Base-by-base conservation (phyloP, 1,140 invertebrate genomes). In the Drosophila mayri region DNA sequence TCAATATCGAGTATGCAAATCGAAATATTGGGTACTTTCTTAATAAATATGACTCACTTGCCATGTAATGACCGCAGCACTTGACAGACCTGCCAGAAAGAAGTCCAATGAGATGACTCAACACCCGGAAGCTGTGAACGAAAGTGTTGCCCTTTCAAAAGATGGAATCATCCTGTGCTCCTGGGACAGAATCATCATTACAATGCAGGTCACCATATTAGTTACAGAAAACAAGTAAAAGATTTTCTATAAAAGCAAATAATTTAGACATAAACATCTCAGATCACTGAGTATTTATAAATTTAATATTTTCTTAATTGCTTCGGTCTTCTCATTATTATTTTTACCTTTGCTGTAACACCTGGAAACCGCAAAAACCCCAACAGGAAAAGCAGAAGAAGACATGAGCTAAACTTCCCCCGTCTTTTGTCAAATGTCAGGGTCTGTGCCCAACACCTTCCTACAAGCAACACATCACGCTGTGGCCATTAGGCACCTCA, bases 391-490 rank as follows among this genome's bases (percentile, higher is more conserved):
- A n/a, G 12, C 37, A 20, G 60, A 66, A 54, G 38, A 37, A 16
- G 28, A 66, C 46, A 46, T 43, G 62, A 28, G 35, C 37, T 30
- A 28, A 30, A 30, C 7, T 37, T 68, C 20, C 37, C 43, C 52
- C 30, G 43, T 61, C 25, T 35, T 47, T 49, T 54, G 73, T 77
- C 73, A 77, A 76, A 77, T 68, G 74, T 77, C 74, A 74, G 65
- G 65, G 20, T 62, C 28, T 58, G 30, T n/a, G 20, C 52, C 67
- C 57, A 55, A 76, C 71, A 65, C 59, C 71, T 76, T 54, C 44
- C 71, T 32, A 65, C 61, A 32, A 52, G n/a, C 52, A 47, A 40
- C 52, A 72, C 54, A 41, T 73, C 67, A 60, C 22, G 44, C 30
- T 32, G 54, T 4, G 22, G 30, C 66, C 67, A 72, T 73, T 73